Evolutionary conservation across 2,113 vertebrate genomes (phyloP).

Genomic region (Gymnorhina tibicen): DNA sequence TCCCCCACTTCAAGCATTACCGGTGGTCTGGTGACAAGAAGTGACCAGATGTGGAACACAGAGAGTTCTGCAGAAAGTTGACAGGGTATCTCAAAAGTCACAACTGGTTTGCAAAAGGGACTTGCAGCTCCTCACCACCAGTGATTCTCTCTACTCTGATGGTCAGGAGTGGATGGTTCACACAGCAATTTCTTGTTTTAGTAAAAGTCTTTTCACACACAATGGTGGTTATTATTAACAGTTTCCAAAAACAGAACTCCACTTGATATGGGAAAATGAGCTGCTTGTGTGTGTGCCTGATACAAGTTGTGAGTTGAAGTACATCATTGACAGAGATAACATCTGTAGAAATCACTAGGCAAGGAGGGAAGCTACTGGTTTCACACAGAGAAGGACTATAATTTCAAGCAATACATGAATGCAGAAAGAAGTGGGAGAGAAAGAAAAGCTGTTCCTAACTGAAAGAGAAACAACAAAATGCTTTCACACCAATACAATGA

Average conservation of each 20-base stretch:
- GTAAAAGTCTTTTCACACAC: neutral
- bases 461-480: neutral
- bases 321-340: neutral
- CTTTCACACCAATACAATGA: neutral
- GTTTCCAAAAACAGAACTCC: neutral
- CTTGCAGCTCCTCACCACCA: neutral
- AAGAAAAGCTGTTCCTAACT: conserved; percentile 8
- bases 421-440: neutral
- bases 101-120: neutral
- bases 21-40: neutral
- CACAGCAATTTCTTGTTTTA: neutral
- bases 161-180: neutral
- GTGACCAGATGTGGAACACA: neutral
- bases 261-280: neutral
- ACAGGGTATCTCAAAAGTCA: neutral
- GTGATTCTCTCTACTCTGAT: neutral
- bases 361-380: neutral
- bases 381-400: neutral
- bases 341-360: neutral
- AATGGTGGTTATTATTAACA: neutral
- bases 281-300: neutral
- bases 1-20: neutral
- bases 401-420: neutral
- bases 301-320: neutral
- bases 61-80: neutral